phyloP scores from a whole-genome alignment of 2,888 invertebrate species.

The Drosophila pseudotalamancana region DNA sequence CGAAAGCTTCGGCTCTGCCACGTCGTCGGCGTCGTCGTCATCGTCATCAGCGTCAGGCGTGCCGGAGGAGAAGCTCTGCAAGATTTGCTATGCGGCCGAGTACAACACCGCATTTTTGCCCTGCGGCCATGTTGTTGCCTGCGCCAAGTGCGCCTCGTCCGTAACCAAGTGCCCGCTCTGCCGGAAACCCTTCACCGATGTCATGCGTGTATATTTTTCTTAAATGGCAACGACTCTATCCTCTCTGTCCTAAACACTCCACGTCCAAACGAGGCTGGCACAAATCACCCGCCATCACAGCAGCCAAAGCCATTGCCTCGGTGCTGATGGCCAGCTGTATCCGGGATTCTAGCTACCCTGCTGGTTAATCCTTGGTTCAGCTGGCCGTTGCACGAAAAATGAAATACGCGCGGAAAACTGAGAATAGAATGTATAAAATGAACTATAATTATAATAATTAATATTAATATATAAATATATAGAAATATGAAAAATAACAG shows the following conservation, averaged over 20 bases:
- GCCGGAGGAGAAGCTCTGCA: slow-evolving; percentile 90
- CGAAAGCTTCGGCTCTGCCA: not conserved
- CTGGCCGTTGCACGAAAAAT: slow-evolving; percentile 50
- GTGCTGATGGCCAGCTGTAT: slow-evolving; percentile 55
- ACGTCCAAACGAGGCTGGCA: slow-evolving; percentile 7
- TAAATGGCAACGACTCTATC: slow-evolving; percentile 64
- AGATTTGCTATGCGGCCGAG: slow-evolving; percentile 95
- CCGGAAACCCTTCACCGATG: slow-evolving; percentile 88
- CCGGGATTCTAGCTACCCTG: not conserved
- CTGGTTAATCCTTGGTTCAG: slow-evolving; percentile 4
- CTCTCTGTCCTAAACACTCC: slow-evolving; percentile 4
- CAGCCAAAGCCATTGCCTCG: slow-evolving; percentile 11
- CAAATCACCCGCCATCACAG: not conserved
- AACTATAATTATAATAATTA: too few species aligned
- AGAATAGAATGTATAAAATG: slow-evolving; percentile 10
- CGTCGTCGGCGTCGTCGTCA: slow-evolving; percentile 29
- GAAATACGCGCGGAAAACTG: not conserved
- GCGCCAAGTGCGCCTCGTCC: slow-evolving; percentile 95
- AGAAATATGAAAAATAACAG: too few species aligned
- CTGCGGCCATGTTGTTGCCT: slow-evolving; percentile 97
- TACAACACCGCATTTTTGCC: slow-evolving; percentile 96
- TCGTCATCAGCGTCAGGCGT: slow-evolving; percentile 43
- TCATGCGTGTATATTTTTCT: slow-evolving; percentile 85
- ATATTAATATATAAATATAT: too few species aligned
- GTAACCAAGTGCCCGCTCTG: slow-evolving; percentile 95